phyloP scores from a whole-genome alignment of 2,888 invertebrate species.

The Odontocerum albicorne region DNA sequence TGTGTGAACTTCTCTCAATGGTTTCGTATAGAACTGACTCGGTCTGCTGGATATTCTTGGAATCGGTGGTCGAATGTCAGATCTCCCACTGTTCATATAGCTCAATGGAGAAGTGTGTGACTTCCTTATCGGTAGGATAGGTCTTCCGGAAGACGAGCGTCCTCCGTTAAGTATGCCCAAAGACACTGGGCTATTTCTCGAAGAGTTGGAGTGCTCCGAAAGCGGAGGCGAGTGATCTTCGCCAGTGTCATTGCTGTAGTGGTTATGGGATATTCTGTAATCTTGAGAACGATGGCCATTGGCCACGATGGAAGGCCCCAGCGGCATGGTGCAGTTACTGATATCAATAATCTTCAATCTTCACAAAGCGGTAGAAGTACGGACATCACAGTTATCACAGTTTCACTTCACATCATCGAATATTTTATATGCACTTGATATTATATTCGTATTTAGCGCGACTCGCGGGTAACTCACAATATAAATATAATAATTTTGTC shows the following conservation, averaged over 20 bases:
- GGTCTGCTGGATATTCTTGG: slow-evolving; percentile 45
- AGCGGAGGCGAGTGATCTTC: slow-evolving; percentile 39
- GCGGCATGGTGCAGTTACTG: slow-evolving; percentile 38
- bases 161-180: slow-evolving; percentile 25
- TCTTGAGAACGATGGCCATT: slow-evolving; percentile 27
- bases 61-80: slow-evolving; percentile 42
- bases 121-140: slow-evolving; percentile 52
- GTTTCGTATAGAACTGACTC: slow-evolving; percentile 50
- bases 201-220: slow-evolving; percentile 32
- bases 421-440: too few species aligned
- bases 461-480: too few species aligned
- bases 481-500: too few species aligned
- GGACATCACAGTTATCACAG: too few species aligned
- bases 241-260: slow-evolving; percentile 29
- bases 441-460: too few species aligned
- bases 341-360: neutral
- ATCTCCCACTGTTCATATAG: slow-evolving; percentile 48
- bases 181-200: slow-evolving; percentile 21
- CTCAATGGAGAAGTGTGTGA: slow-evolving; percentile 53
- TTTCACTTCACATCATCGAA: too few species aligned
- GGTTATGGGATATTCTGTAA: too few species aligned
- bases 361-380: too few species aligned
- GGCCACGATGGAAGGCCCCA: slow-evolving; percentile 40
- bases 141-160: slow-evolving; percentile 36
- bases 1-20: slow-evolving; percentile 52